Evolutionary conservation across 2,797 vertebrate species (phyloP).

Genomic region (Distichodus sexfasciatus): DNA sequence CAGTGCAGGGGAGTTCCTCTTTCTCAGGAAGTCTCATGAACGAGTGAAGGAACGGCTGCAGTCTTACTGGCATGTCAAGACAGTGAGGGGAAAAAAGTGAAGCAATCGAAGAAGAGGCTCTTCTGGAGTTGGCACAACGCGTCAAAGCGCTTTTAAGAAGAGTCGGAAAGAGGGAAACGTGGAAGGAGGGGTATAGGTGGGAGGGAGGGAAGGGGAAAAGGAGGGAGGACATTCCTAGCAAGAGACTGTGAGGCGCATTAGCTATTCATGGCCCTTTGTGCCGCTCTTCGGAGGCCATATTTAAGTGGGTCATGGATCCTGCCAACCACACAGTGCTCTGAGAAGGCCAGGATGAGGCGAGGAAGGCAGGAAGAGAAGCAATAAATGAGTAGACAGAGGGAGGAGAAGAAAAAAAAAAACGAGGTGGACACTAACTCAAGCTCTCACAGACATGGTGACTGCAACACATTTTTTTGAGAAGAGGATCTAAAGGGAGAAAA

Average conservation of each 20-base stretch:
- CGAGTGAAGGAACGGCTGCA: no score
- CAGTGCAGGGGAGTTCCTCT: no score
- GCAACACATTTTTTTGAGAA: no score
- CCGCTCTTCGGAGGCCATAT: conserved; percentile 60
- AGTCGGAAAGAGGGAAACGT: conserved; percentile 12
- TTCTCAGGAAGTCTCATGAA: no score
- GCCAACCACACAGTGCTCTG: conserved; percentile 54
- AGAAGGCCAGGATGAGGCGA: conserved; percentile 53
- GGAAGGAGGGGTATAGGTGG: conserved; percentile 14
- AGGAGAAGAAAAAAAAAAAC: no score
- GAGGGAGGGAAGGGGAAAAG: conserved; percentile 9
- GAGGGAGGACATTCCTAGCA: conserved; percentile 23
- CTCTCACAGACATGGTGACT: no score
- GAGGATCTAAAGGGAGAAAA: no score
- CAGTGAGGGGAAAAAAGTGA: conserved; percentile 15
- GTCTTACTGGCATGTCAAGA: conserved; percentile 25
- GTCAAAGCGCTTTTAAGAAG: conserved; percentile 44
- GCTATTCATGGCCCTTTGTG: conserved; percentile 56
- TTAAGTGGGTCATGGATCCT: conserved; percentile 65
- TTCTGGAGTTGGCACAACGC: conserved; percentile 33
- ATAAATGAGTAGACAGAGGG: no score
- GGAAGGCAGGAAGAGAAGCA: conserved; percentile 34
- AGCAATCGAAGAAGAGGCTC: conserved; percentile 37
- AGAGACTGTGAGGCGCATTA: conserved; percentile 48
- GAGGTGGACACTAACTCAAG: no score